Evolutionary conservation across 2,888 invertebrate genomes (phyloP).

Genomic region (Leucophora obtusa): DNA sequence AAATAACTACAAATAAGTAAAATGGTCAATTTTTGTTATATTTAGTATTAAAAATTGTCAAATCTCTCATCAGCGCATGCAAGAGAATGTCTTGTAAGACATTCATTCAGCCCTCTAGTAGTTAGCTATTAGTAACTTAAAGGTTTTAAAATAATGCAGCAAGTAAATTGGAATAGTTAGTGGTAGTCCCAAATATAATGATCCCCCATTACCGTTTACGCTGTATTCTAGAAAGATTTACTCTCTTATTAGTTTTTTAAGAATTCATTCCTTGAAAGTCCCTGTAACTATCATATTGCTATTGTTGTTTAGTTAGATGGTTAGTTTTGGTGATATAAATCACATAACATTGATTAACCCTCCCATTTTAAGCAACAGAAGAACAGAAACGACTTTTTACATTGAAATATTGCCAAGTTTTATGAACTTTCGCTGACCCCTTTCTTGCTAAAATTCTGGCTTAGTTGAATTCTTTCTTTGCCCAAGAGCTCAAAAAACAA

Average conservation of each 20-base stretch:
- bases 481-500: constrained; percentile 7
- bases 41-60: too few relatives aligned
- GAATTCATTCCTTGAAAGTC: not conserved
- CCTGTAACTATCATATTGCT: not conserved
- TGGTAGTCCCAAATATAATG: too few relatives aligned
- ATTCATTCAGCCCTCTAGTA: too few relatives aligned
- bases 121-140: too few relatives aligned
- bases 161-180: too few relatives aligned
- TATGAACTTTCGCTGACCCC: constrained; percentile 61
- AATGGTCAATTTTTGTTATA: too few relatives aligned
- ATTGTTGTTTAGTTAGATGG: constrained; percentile 6
- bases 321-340: constrained; percentile 48
- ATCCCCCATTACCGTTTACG: too few relatives aligned
- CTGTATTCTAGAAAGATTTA: too few relatives aligned
- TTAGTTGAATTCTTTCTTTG: constrained; percentile 24
- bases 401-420: constrained; percentile 64
- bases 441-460: constrained; percentile 41
- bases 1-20: too few relatives aligned
- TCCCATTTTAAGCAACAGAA: constrained; percentile 52
- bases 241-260: not conserved
- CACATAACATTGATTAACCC: constrained; percentile 62
- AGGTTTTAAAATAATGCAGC: too few relatives aligned
- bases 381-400: constrained; percentile 53
- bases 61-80: too few relatives aligned
- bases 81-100: too few relatives aligned